Conservation (phyloP, 1,140 invertebrate genomes). For the Notospermus geniculatus region DNA sequence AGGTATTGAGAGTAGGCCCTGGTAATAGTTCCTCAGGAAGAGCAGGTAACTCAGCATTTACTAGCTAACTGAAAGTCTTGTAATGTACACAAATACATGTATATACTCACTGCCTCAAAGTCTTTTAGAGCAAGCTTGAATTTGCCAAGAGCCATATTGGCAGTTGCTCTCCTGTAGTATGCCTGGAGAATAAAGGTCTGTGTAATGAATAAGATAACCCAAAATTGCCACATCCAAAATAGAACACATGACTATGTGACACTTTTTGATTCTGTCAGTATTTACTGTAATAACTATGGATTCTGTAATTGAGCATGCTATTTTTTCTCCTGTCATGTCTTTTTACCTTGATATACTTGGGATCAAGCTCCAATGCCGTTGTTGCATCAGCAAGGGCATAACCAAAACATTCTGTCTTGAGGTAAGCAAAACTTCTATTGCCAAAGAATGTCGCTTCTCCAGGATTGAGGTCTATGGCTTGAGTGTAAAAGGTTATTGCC, state of each 20-base stretch:
- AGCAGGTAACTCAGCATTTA: no score
- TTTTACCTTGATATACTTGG: constrained; percentile 86
- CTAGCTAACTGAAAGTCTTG: no score
- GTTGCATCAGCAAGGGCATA: constrained; percentile 89
- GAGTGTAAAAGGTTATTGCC: constrained; percentile 86
- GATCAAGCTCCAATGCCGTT: constrained; percentile 86
- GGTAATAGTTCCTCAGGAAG: no score
- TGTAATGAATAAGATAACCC: constrained; percentile 14
- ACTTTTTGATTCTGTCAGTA: constrained; percentile 13
- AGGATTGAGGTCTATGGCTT: constrained; percentile 87
- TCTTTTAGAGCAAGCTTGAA: constrained; percentile 95
- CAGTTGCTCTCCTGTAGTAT: constrained; percentile 87
- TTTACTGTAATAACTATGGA: constrained; percentile 5
- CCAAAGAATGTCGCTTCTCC: constrained; percentile 69
- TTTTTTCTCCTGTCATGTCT: no score
- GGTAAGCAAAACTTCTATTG: constrained; percentile 92
- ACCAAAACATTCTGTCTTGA: constrained; percentile 90
- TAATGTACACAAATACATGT: constrained; percentile 7
- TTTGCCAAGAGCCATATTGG: constrained; percentile 96
- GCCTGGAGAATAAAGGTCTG: constrained; percentile 53
- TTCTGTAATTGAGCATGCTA: neutral
- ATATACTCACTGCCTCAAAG: constrained; percentile 81
- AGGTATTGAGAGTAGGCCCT: no score
- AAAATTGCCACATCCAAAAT: neutral
- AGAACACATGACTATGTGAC: neutral